Percentiles rank a stretch among this genome's conserved stretches.
Evolutionary conservation across 2,888 invertebrate genomes (phyloP).

Genomic region (Orthonevra nobilis): DNA sequence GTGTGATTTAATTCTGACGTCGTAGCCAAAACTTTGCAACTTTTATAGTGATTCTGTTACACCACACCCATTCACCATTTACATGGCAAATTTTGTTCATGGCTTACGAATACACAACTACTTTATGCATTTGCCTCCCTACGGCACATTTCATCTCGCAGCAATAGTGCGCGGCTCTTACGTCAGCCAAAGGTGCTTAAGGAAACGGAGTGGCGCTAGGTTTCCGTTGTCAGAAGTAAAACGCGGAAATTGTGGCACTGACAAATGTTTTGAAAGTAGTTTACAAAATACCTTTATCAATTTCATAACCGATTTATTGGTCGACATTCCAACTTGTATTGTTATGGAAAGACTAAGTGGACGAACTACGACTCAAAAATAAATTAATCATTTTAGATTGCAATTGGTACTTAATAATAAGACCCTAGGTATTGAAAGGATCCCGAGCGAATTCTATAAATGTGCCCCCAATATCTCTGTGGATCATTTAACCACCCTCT

Average conservation of each 20-base stretch:
- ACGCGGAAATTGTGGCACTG: neutral
- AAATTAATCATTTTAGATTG: too few relatives aligned
- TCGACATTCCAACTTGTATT: neutral
- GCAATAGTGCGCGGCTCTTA: slow-evolving; percentile 19
- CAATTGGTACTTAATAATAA: too few relatives aligned
- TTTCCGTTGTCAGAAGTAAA: neutral
- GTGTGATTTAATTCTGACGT: slow-evolving; percentile 57
- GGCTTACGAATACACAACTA: too few relatives aligned
- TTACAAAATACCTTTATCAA: too few relatives aligned
- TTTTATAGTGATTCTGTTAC: slow-evolving; percentile 44
- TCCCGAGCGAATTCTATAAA: too few relatives aligned
- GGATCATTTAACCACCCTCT: too few relatives aligned
- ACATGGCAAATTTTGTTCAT: neutral
- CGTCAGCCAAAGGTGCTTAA: slow-evolving; percentile 24
- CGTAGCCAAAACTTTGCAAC: slow-evolving; percentile 36
- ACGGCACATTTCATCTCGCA: too few relatives aligned
- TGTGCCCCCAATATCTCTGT: too few relatives aligned
- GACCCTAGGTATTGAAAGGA: too few relatives aligned
- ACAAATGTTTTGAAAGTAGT: slow-evolving; percentile 3
- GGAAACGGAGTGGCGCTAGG: slow-evolving; percentile 4
- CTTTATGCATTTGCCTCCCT: too few relatives aligned
- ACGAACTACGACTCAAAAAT: too few relatives aligned
- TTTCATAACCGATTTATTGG: too few relatives aligned
- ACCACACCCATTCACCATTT: slow-evolving; percentile 51
- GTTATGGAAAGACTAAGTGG: neutral